Evolutionary conservation across 2,888 invertebrate species (phyloP), one percentile per base, ranked within the genome.

Genomic region (Mimumesa dahlbomi): DNA sequence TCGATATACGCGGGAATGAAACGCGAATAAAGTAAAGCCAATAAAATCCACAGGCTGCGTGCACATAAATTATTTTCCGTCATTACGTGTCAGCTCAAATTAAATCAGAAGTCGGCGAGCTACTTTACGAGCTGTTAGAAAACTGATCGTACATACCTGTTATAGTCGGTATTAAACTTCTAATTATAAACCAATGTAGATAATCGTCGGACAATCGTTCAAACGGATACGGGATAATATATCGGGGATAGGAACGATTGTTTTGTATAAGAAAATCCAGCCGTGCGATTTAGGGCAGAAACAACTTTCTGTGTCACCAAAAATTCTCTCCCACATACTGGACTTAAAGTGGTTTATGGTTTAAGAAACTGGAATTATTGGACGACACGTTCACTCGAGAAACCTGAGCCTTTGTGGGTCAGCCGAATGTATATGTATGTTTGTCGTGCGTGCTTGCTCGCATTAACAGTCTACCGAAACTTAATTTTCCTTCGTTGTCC

Each of bases 341-440:
- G 31, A 59, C 19, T 65, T 18, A 46, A 65, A 65, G 59, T 59
- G 52, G 58, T 52, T 59, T 40, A 46, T 40, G 45, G 7, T 6
- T n/a, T 19, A 38, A 31, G 36, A 21, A 53, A 50, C 46, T 62
- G 56, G 53, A 65, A 69, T 73, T 69, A 65, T 62, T 42, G 54
- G 49, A 58, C 14, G 56, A 69, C 50, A 53, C 45, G 45, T 58
- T 69, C 61, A 50, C 50, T 40, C 40, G 61, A 31, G 50, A 43
- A 61, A 69, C 57, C 42, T 25, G 64, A 65, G 40, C 25, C 54
- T 58, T 64, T 53, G 46, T 57, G 56, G 29, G 42, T 53, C 68
- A 61, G 19, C 19, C 40, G 45, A 64, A 50, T 43, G 29, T 25
- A 50, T 11, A 22, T 4, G 18, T 40, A 53, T 36, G 19, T 16